Conservation (phyloP, 2,113 vertebrate species). For the Narcine bancroftii region DNA sequence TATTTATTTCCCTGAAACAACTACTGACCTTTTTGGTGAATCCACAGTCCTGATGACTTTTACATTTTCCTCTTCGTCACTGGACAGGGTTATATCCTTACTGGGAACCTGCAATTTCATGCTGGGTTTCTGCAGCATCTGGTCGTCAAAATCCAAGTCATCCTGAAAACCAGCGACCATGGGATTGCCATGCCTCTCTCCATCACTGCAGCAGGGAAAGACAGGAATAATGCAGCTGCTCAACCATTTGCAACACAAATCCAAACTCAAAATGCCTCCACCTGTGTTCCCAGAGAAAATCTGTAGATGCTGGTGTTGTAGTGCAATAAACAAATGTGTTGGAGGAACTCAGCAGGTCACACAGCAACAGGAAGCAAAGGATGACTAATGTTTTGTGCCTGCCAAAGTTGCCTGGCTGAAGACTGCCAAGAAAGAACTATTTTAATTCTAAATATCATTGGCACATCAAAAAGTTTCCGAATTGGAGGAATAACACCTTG, state of each 20-base stretch:
- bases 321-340: too few species aligned
- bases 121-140: slow-evolving; percentile 45
- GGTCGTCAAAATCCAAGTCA: slow-evolving; percentile 80
- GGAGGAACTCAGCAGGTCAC: too few species aligned
- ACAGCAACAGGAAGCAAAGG: too few species aligned
- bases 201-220: slow-evolving; percentile 59
- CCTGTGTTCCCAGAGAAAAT: too few species aligned
- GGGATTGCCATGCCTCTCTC: slow-evolving; percentile 70
- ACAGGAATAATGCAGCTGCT: neutral
- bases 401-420: too few species aligned
- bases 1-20: neutral
- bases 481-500: too few species aligned
- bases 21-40: slow-evolving; percentile 57
- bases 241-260: neutral
- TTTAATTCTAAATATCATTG: too few species aligned
- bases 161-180: slow-evolving; percentile 88
- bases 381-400: too few species aligned
- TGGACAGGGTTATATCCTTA: slow-evolving; percentile 65
- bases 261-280: neutral
- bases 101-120: slow-evolving; percentile 50
- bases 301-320: too few species aligned
- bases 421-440: too few species aligned
- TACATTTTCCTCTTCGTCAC: slow-evolving; percentile 67
- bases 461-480: too few species aligned
- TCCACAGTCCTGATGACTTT: slow-evolving; percentile 33